phyloP scores from a whole-genome alignment of 1,140 invertebrate genomes.

The Lanistes nyassanus region DNA sequence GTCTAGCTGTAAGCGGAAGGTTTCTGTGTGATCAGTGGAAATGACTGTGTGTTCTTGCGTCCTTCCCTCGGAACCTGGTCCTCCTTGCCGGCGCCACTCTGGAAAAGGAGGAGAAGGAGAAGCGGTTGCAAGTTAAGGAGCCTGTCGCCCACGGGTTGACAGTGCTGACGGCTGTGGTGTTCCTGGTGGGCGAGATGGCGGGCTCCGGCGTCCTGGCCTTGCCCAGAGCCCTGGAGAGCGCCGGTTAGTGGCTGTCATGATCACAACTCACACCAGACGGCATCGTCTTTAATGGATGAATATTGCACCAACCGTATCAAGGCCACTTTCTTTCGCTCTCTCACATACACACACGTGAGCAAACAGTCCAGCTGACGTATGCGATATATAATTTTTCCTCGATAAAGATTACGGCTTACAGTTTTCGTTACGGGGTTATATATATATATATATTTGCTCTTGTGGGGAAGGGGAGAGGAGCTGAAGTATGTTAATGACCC shows the following conservation, averaged over 20 bases:
- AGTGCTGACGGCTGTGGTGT: conserved; percentile 71
- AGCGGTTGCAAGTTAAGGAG: conserved; percentile 48
- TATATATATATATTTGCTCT: too few species aligned
- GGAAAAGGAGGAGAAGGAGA: not conserved
- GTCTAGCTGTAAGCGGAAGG: too few species aligned
- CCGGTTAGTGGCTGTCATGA: conserved; percentile 70
- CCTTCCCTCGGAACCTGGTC: not conserved
- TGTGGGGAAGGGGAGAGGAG: too few species aligned
- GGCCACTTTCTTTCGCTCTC: not conserved
- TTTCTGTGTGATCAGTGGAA: not conserved
- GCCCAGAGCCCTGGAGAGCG: conserved; percentile 75
- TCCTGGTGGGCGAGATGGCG: conserved; percentile 80
- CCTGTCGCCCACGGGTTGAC: conserved; percentile 52
- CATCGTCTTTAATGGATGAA: too few species aligned
- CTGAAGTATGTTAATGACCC: too few species aligned
- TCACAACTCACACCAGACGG: too few species aligned
- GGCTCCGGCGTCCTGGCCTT: conserved; percentile 80
- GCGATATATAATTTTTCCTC: too few species aligned
- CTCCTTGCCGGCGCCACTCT: not conserved
- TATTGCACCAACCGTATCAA: not conserved
- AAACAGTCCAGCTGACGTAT: too few species aligned
- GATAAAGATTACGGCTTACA: too few species aligned
- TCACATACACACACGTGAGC: conserved; percentile 4
- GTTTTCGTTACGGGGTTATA: too few species aligned
- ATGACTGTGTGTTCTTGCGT: not conserved